Conservation (phyloP, 2,113 vertebrate genomes). For the Protobothrops mucrosquamatus region DNA sequence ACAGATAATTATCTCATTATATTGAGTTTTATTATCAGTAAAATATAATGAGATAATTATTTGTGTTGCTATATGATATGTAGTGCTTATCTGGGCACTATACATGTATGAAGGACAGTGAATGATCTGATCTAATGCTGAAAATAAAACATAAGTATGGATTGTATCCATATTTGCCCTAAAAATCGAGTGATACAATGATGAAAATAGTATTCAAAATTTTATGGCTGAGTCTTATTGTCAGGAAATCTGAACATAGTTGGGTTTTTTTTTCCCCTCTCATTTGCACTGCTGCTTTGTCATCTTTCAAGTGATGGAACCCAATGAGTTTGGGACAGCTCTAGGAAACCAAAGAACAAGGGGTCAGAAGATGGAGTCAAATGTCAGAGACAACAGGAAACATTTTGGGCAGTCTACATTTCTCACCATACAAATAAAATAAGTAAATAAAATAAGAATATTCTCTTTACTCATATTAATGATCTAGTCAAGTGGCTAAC, state of each 20-base stretch:
- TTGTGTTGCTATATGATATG: background rate
- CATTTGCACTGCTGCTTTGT: background rate
- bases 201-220: background rate
- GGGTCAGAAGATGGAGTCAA: background rate
- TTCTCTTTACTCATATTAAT: background rate
- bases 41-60: background rate
- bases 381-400: background rate
- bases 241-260: background rate
- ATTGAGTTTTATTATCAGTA: background rate
- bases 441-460: background rate
- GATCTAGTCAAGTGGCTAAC: background rate
- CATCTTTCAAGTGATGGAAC: background rate
- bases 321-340: background rate
- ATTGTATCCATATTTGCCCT: background rate
- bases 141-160: background rate
- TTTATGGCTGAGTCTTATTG: conserved; percentile 23
- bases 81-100: background rate
- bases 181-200: background rate
- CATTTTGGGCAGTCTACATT: background rate
- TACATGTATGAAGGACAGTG: background rate
- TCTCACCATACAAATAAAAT: background rate
- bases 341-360: background rate
- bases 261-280: background rate
- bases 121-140: background rate
- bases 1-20: background rate